phyloP scores from a whole-genome alignment of 2,113 vertebrate species.

The Heterotilapia buettikoferi region DNA sequence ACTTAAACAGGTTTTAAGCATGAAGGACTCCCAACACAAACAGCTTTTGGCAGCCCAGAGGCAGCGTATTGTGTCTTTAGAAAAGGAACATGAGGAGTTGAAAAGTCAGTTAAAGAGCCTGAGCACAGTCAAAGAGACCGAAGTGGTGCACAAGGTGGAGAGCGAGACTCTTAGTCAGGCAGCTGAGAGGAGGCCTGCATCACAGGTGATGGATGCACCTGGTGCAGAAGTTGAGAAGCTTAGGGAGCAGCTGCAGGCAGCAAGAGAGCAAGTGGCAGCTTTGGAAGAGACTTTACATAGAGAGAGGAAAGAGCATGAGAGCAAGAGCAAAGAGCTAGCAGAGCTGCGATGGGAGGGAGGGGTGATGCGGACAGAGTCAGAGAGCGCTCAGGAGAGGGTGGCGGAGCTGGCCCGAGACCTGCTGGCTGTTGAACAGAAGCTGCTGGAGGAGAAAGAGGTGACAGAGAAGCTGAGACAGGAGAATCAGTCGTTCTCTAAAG shows the following conservation, averaged over 20 bases:
- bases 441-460: conserved; percentile 78
- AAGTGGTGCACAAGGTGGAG: conserved; percentile 71
- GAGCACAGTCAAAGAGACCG: conserved; percentile 1
- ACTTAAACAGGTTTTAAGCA: conserved; percentile 85
- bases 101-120: conserved; percentile 46
- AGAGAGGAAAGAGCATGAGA: conserved; percentile 71
- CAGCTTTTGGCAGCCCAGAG: conserved; percentile 82
- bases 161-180: conserved; percentile 80
- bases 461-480: conserved; percentile 77
- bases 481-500: conserved; percentile 82
- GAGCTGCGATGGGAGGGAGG: conserved; percentile 87
- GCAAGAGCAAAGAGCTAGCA: conserved; percentile 74
- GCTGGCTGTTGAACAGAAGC: conserved; percentile 83
- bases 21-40: conserved; percentile 93
- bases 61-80: conserved; percentile 75
- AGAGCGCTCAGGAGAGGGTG: conserved; percentile 92
- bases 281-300: conserved; percentile 72
- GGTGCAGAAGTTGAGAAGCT: conserved; percentile 78
- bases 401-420: conserved; percentile 90
- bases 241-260: conserved; percentile 69
- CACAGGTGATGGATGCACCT: conserved; percentile 65
- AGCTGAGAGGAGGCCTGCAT: conserved; percentile 57
- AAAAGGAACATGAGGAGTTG: conserved; percentile 65
- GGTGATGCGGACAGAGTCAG: conserved; percentile 88
- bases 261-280: conserved; percentile 57